Evolutionary conservation across 2,797 vertebrate species (phyloP).

Genomic region (Notamacropus eugenii): DNA sequence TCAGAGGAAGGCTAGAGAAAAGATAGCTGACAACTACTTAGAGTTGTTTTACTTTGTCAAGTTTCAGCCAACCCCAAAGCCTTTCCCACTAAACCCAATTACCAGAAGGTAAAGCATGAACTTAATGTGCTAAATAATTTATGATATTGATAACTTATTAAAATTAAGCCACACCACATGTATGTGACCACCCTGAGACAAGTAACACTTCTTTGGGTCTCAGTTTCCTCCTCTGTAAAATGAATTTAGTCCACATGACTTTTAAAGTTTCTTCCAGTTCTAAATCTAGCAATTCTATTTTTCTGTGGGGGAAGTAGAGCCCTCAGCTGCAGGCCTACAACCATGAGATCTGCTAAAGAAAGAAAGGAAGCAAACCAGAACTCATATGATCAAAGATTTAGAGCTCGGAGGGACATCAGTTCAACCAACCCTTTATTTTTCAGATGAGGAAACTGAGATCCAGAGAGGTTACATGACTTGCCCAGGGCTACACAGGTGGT

Average conservation of each 20-base stretch:
- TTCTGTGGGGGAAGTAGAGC: background rate
- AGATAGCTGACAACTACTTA: background rate
- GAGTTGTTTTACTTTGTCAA: background rate
- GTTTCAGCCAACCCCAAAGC: background rate
- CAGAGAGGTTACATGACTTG: background rate
- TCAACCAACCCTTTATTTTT: background rate
- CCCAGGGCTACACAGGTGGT: background rate
- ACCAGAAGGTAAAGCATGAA: background rate
- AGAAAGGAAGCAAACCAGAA: background rate
- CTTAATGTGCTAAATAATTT: background rate
- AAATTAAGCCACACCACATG: background rate
- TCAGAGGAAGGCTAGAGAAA: background rate
- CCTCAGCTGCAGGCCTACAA: background rate
- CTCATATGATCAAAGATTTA: background rate
- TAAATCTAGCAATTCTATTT: background rate
- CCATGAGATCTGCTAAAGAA: background rate
- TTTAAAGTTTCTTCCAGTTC: background rate
- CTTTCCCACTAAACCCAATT: background rate
- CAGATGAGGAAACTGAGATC: background rate
- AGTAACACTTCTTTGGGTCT: background rate
- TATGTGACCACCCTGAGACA: background rate
- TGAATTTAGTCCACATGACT: background rate
- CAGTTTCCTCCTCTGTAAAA: background rate
- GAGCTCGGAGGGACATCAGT: background rate
- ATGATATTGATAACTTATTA: background rate